Base-by-base conservation (phyloP, 92 coral and sea anemone genomes). In the Meandrina meandrites region DNA sequence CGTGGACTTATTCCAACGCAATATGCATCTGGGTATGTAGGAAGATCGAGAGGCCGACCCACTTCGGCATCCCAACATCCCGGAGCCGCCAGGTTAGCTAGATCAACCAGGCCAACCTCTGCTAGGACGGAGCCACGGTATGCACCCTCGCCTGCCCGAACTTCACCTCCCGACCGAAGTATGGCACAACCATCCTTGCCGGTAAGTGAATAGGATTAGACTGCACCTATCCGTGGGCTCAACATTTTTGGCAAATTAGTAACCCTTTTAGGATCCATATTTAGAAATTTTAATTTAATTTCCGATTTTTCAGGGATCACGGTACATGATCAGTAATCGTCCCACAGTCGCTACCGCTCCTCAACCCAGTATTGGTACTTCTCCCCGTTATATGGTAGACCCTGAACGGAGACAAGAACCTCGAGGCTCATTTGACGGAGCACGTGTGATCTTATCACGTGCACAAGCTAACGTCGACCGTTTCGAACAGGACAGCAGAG, bases 381-480 rank as follows among this genome's bases (percentile, higher is more conserved):
- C 92, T 21, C 94, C 94, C 13, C 88, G 90, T 80, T 89, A 89
- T 62, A 92, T 92, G 92, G 84, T 91, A 11, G 87, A 91, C 12
- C 93, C 94, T 50, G 89, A 90, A 15, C 88, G 88, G 80, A 81
- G 71, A 71, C 90, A 79, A 32, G 86, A 89, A 40, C 92, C 90
- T 7, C 89, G 90, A n/a, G 89, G 91, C 87, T 92, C 98, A 4
- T 94, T 86, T 79, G 84, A 88, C 12, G 92, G 94, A 57, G 98
- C 98, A 1, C 91, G 96, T 57, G 77, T 93, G 71, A 93, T 91
- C 74, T 86, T 94, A 34, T 92, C 96, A 32, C 93, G 92, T 18
- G 98, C 98, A 19, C 90, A 91, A 68, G 76, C 84, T 35, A 95
- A 94, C 84, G 90, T 94, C 4, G 92, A 93, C 75, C 92, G 96